Base-by-base conservation (phyloP, 2,888 invertebrate genomes). In the Sinhomidia bicolor region DNA sequence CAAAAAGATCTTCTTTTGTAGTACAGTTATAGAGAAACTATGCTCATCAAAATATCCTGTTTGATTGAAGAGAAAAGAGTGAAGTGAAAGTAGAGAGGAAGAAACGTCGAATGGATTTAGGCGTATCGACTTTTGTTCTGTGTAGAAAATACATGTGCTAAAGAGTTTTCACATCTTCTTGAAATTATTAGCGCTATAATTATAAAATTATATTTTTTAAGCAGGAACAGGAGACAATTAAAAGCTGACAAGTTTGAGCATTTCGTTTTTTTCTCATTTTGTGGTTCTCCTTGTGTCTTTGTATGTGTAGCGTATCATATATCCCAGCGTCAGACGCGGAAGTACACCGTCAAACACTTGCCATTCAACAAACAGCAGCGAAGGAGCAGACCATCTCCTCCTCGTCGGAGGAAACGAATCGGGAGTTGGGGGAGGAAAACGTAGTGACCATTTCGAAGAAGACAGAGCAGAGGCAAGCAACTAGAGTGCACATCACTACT, bases 221-320 rank as follows among this genome's bases (percentile, higher is more conserved):
- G n/a, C n/a, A n/a, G n/a, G n/a, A n/a, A n/a, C n/a, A n/a, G n/a
- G n/a, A n/a, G n/a, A n/a, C n/a, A n/a, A n/a, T n/a, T n/a, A n/a
- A n/a, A 17, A 54, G 17, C n/a, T 17, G 54, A 54, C 5, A 7
- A 14, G 54, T 17, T 4, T 7, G 54, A 7, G 54, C 26, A 60
- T 2, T 60, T 60, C 2, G 9, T 14, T 60, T 1, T 20, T 60
- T 60, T 60, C 23, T 23, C 62, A 20, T 76, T 76, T 10, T 76
- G 5, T 47, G 44, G 12, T 47, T 47, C 0, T 71, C 14, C 7
- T 41, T 54, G 4, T 80, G 85, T 89, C 85, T 93, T 94, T n/a
- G n/a, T n/a, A n/a, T n/a, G n/a, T n/a, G 78, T 93, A 95, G 95
- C 93, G 94, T 95, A 90, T 94, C 94, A 20, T 95, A 95, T 93